Base-by-base conservation (phyloP, 2,888 invertebrate genomes). In the Agonum fuliginosum region DNA sequence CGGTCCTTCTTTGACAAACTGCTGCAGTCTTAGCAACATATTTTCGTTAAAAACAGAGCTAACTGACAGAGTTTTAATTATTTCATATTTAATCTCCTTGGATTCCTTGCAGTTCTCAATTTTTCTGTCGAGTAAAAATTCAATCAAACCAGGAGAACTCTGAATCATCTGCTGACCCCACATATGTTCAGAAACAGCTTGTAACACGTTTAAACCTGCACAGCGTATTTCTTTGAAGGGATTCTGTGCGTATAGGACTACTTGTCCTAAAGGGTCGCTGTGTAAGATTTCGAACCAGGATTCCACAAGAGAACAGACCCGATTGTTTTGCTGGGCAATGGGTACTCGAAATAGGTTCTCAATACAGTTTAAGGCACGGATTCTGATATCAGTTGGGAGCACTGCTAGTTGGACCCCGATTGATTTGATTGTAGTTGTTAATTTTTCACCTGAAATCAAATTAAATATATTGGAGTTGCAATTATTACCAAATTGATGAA, bases 111-210 rank as follows among this genome's bases (percentile, higher is more conserved):
- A 89, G 3, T 90, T 88, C 83, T 94, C 94, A 0, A 90, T 87
- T 70, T 89, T 88, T 43, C 97, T 89, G 84, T 97, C 93, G 34
- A 97, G 84, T 4, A 97, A 87, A 84, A 92, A 96, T 85, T 97
- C 96, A 10, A 94, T 84, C 67, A 95, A 89, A 71, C 94, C 94
- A 81, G 95, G 93, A 78, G 91, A 91, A 80, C 89, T 87, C 80
- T 91, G 91, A 34, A 96, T 91, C 71, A 91, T 88, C 80, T 91
- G 90, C 84, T 95, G 92, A 17, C 96, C 97, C 97, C 97, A 97
- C 0, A 88, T 87, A 83, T 94, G 94, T 78, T 89, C 87, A 17
- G 93, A 91, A 12, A 96, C 83, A 0, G 92, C 89, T 80, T 89
- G 89, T 51, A 97, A 85, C 27, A 95, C 87, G 12, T 88, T 87